Evolutionary conservation across 2,113 vertebrate genomes (phyloP).

Genomic region (Cyprinus carpio): DNA sequence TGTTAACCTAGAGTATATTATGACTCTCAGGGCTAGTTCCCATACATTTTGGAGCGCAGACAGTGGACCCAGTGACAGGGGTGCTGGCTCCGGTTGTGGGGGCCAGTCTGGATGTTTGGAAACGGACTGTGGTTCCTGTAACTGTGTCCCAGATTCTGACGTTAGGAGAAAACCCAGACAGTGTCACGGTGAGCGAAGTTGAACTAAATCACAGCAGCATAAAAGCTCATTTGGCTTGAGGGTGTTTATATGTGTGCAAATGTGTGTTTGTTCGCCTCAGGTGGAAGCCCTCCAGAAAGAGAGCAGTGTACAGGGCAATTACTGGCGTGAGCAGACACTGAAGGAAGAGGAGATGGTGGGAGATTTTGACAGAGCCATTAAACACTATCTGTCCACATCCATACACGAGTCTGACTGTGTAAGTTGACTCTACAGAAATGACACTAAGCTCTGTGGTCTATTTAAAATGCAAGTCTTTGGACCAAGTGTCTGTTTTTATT

Average conservation of each 20-base stretch:
- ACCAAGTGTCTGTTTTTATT: constrained; percentile 25
- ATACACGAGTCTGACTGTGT: constrained; percentile 73
- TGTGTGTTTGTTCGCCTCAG: constrained; percentile 66
- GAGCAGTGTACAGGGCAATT: constrained; percentile 66
- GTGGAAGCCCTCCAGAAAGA: constrained; percentile 78
- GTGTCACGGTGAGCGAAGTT: constrained; percentile 70
- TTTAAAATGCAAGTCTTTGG: constrained; percentile 2
- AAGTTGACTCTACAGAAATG: constrained; percentile 28
- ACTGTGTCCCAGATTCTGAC: constrained; percentile 75
- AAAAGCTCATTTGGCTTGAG: constrained; percentile 11
- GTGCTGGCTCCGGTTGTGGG: constrained; percentile 79
- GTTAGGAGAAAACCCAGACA: constrained; percentile 68
- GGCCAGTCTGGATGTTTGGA: constrained; percentile 72
- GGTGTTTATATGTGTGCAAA: constrained; percentile 13
- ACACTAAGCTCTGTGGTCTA: not conserved
- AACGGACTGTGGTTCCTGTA: constrained; percentile 74
- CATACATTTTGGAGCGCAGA: constrained; percentile 78
- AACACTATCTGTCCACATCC: constrained; percentile 55
- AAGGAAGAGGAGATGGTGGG: constrained; percentile 75
- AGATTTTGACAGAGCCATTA: constrained; percentile 69
- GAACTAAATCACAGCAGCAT: not conserved
- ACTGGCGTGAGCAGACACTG: constrained; percentile 77
- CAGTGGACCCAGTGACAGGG: constrained; percentile 80
- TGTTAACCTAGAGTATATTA: constrained; percentile 6
- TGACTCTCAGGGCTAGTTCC: constrained; percentile 80